phyloP scores from a whole-genome alignment of 1,140 invertebrate species.

The Aricia agestis region DNA sequence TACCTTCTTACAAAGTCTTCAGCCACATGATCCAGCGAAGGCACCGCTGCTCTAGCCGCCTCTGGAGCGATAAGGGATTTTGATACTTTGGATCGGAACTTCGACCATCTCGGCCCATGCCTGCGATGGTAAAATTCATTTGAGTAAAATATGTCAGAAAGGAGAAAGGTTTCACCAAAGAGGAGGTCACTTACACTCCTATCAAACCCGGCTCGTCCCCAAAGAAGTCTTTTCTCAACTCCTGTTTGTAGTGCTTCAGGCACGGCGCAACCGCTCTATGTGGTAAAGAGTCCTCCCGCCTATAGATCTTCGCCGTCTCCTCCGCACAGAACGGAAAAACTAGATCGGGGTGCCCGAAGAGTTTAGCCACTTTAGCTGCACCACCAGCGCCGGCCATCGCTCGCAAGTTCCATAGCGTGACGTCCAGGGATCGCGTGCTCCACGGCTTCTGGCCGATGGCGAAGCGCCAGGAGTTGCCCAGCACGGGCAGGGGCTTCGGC shows the following conservation, averaged over 20 bases:
- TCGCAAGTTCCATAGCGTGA: slow-evolving; percentile 57
- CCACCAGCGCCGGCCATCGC: slow-evolving; percentile 76
- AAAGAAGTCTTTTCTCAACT: slow-evolving; percentile 84
- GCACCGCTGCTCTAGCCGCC: slow-evolving; percentile 84
- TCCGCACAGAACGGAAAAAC: slow-evolving; percentile 87
- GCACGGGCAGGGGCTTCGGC: slow-evolving; percentile 83
- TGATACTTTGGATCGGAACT: slow-evolving; percentile 88
- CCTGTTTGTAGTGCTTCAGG: slow-evolving; percentile 86
- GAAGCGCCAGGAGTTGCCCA: slow-evolving; percentile 90
- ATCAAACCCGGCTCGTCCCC: slow-evolving; percentile 84
- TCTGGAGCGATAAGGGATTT: slow-evolving; percentile 88
- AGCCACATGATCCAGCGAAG: slow-evolving; percentile 84
- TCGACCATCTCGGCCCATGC: slow-evolving; percentile 90
- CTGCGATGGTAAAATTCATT: slow-evolving; percentile 64
- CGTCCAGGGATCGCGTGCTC: slow-evolving; percentile 55
- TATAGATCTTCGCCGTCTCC: slow-evolving; percentile 85
- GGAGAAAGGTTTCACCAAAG: not conserved
- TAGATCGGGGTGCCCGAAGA: slow-evolving; percentile 87
- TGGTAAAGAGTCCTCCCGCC: slow-evolving; percentile 85
- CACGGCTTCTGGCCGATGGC: slow-evolving; percentile 72
- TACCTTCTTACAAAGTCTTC: slow-evolving; percentile 83
- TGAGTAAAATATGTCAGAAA: slow-evolving; percentile 7
- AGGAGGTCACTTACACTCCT: slow-evolving; percentile 81
- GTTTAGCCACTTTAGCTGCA: slow-evolving; percentile 84
- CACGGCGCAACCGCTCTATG: slow-evolving; percentile 87